Base-by-base conservation (phyloP, 2,888 invertebrate genomes). In the Falcaria lacertinaria region DNA sequence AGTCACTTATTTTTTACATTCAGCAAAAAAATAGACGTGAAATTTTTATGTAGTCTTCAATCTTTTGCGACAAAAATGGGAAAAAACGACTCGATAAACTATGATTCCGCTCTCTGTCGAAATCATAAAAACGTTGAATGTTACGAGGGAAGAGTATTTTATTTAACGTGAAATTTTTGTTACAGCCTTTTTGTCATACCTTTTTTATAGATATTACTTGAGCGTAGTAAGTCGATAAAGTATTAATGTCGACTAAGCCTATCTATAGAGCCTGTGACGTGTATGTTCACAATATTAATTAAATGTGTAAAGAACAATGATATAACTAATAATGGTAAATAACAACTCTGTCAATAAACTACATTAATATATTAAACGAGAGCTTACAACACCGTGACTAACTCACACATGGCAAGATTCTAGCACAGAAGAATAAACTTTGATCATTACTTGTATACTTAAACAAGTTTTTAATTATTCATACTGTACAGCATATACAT, bases 91-190 rank as follows among this genome's bases (percentile, higher is more conserved):
- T 17, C 35, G 19, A 36, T 36, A 19, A 36, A 11, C 35, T 15
- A 36, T 22, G 14, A 37, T 22, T 37, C 36, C 11, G 11, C 11
- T 36, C 35, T 17, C 37, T 15, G 22, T 13, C 13, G 25, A 15
- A 15, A 37, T 22, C 22, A 37, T 37, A 37, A 37, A 37, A 17
- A 22, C 22, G 25, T 22, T 22, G 37, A 22, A 17, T 17, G 37
- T 14, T n/a, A 25, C 19, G 22, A 22, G 37, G 37, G 22, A 11
- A 15, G 22, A 37, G 25, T 37, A 22, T 37, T 42, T 13, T 45
- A 52, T 51, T 46, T 43, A 51, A 25, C 37, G 42, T 41, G 15
- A 50, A 43, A 39, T 65, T 65, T 65, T 46, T 65, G 59, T 66
- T 64, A 53, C 65, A 66, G 65, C 57, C 35, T 28, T 16, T n/a